Conservation (phyloP, 2,797 vertebrate species). For the Cercopithecus diana region DNA sequence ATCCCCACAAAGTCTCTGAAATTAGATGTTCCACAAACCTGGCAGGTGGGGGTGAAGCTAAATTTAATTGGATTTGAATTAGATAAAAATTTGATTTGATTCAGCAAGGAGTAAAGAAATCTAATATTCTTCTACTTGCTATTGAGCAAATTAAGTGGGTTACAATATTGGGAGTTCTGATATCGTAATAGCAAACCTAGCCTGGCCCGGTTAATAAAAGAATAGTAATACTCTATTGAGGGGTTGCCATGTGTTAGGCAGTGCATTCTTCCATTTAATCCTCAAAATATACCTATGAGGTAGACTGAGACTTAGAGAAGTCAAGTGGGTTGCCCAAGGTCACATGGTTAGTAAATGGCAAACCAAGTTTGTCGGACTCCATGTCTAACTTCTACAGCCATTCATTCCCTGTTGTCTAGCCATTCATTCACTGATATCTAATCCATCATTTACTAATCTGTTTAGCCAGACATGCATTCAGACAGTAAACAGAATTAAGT, state of each 20-base stretch:
- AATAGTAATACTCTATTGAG: background rate
- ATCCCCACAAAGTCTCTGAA: background rate
- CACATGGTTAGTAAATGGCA: background rate
- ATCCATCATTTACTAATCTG: background rate
- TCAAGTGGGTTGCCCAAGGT: background rate
- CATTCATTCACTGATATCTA: background rate
- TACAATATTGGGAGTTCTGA: slow-evolving; percentile 29
- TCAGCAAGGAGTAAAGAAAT: slow-evolving; percentile 11
- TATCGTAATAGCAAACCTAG: slow-evolving; percentile 31
- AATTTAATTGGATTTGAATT: slow-evolving; percentile 14
- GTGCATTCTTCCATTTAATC: slow-evolving; percentile 20
- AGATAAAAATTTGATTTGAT: slow-evolving; percentile 5
- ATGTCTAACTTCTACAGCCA: background rate
- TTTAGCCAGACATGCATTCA: background rate
- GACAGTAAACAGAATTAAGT: background rate
- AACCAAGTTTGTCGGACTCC: background rate
- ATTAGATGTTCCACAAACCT: background rate
- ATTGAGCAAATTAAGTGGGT: slow-evolving; percentile 23
- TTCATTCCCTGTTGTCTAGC: background rate
- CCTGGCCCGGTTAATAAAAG: background rate
- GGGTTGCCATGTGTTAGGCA: slow-evolving; percentile 5
- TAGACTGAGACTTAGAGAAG: background rate
- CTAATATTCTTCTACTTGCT: slow-evolving; percentile 6
- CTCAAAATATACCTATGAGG: background rate
- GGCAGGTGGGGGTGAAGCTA: background rate